These are phyloP conservation scores for Drosophila suzukii DNA, from an alignment of 1,140 invertebrate genomes.

Conservation along the genomic window DNA sequence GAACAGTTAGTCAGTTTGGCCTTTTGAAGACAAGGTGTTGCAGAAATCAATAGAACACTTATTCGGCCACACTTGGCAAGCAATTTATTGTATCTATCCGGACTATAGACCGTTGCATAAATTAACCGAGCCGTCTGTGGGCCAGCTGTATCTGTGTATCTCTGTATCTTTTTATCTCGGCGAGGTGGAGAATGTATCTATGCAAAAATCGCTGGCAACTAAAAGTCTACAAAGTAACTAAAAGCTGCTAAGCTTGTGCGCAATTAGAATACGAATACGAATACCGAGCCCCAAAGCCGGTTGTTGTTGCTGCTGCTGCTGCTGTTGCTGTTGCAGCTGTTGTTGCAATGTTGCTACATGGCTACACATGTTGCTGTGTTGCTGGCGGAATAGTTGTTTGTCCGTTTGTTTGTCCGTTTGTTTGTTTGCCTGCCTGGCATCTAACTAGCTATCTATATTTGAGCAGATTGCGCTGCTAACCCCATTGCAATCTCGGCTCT, in stretches of 20 bases:
- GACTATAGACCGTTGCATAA: constrained; percentile 63
- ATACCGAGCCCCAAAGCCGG: constrained; percentile 41
- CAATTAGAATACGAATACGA: constrained; percentile 66
- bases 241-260: constrained; percentile 81
- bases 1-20: constrained; percentile 75
- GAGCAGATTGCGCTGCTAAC: constrained; percentile 82
- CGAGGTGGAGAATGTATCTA: constrained; percentile 41
- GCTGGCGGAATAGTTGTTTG: constrained; percentile 40
- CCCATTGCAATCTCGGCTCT: constrained; percentile 74
- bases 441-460: constrained; percentile 83
- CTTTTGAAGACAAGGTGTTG: constrained; percentile 71
- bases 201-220: constrained; percentile 70
- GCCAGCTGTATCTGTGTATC: constrained; percentile 21
- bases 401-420: constrained; percentile 17
- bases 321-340: constrained; percentile 30
- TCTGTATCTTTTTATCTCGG: constrained; percentile 12
- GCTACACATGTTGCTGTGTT: constrained; percentile 75
- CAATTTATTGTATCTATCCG: constrained; percentile 65
- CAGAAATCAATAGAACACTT: constrained; percentile 79
- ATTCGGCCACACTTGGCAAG: constrained; percentile 66
- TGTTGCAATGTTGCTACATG: constrained; percentile 68
- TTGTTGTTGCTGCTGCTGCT: constrained; percentile 34
- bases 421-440: constrained; percentile 49
- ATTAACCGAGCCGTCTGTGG: constrained; percentile 57
- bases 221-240: constrained; percentile 81